Evolutionary conservation across 2,888 invertebrate species (phyloP).

Genomic region (Andrena dorsata): DNA sequence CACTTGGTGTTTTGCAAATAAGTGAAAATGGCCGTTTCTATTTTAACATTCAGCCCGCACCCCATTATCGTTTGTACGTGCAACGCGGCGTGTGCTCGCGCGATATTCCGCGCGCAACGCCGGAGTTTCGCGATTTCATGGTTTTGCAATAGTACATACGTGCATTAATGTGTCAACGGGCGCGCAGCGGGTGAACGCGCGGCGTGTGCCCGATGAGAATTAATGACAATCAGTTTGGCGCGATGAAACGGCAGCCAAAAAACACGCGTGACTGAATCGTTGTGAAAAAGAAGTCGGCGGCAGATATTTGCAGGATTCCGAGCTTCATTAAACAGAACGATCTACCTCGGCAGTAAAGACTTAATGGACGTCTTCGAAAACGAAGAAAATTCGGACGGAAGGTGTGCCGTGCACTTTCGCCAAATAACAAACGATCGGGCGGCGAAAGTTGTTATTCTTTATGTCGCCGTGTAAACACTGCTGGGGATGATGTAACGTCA

Average conservation of each 20-base stretch:
- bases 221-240: constrained; percentile 41
- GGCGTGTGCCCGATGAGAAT: constrained; percentile 38
- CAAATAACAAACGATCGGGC: constrained; percentile 44
- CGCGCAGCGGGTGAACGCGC: constrained; percentile 27
- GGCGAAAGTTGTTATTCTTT: constrained; percentile 64
- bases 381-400: constrained; percentile 13
- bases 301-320: not conserved
- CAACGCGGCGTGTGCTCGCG: constrained; percentile 54
- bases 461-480: constrained; percentile 37
- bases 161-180: constrained; percentile 35
- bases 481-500: constrained; percentile 44
- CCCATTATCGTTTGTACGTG: constrained; percentile 58
- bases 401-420: constrained; percentile 56
- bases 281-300: not conserved
- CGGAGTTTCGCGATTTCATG: constrained; percentile 60
- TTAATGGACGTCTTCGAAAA: constrained; percentile 14
- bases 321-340: constrained; percentile 27
- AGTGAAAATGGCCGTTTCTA: constrained; percentile 61
- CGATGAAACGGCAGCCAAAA: not conserved
- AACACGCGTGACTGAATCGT: constrained; percentile 1
- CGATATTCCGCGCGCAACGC: constrained; percentile 56
- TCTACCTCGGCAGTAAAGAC: not conserved
- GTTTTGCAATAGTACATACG: constrained; percentile 61
- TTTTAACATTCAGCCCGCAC: constrained; percentile 60
- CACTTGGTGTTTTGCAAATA: constrained; percentile 58